A percentile compares a stretch with the other conserved stretches of the same genome.
phyloP scores from a whole-genome alignment of 2,888 invertebrate genomes.

The Morpho deidamia region DNA sequence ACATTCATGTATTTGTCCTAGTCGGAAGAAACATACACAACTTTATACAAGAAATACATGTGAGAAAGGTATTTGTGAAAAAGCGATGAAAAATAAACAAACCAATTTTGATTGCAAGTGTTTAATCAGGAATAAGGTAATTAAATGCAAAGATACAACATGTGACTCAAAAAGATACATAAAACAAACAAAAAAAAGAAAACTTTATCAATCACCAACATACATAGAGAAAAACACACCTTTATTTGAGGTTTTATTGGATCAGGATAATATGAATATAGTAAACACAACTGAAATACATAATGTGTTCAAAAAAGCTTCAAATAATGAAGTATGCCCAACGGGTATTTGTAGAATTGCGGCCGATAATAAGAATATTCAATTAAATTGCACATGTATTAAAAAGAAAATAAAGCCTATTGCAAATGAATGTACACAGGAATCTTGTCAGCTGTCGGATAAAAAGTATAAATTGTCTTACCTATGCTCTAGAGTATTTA shows the following conservation, averaged over 20 bases:
- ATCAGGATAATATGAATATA: slow-evolving; percentile 37
- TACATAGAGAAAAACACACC: slow-evolving; percentile 18
- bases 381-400: slow-evolving; percentile 25
- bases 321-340: slow-evolving; percentile 22
- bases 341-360: slow-evolving; percentile 23
- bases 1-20: slow-evolving; percentile 34
- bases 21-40: slow-evolving; percentile 16
- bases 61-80: slow-evolving; percentile 28
- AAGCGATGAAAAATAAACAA: slow-evolving; percentile 28
- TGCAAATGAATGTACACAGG: slow-evolving; percentile 19
- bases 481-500: slow-evolving; percentile 22
- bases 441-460: slow-evolving; percentile 16
- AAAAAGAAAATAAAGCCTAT: slow-evolving; percentile 21
- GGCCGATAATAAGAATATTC: slow-evolving; percentile 8
- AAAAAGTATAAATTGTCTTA: slow-evolving; percentile 13
- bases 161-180: slow-evolving; percentile 22
- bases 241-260: slow-evolving; percentile 33
- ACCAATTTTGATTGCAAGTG: slow-evolving; percentile 32
- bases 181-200: slow-evolving; percentile 3
- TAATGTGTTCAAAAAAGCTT: slow-evolving; percentile 25
- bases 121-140: slow-evolving; percentile 18
- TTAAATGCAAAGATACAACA: slow-evolving; percentile 33
- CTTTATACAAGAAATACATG: slow-evolving; percentile 24
- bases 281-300: slow-evolving; percentile 38
- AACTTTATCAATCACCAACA: slow-evolving; percentile 12